Conservation (phyloP, 2,113 vertebrate genomes). For the Bujurquina vittata region DNA sequence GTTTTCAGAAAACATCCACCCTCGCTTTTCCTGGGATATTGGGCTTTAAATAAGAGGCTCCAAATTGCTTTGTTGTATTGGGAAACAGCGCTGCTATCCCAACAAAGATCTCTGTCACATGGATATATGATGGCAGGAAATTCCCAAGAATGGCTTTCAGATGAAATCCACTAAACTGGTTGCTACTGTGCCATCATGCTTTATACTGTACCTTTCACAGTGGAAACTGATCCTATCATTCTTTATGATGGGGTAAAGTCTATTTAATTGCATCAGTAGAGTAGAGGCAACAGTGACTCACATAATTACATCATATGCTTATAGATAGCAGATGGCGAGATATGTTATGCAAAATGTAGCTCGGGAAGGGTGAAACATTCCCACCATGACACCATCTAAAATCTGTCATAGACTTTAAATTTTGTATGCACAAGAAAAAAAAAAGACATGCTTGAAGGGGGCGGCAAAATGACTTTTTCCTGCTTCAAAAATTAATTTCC, state of each 20-base stretch:
- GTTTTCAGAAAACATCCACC: slow-evolving; percentile 57
- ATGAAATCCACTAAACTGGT: slow-evolving; percentile 51
- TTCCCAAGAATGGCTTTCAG: slow-evolving; percentile 68
- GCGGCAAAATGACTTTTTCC: slow-evolving; percentile 2
- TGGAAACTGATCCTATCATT: slow-evolving; percentile 69
- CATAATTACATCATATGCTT: slow-evolving; percentile 57
- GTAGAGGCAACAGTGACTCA: slow-evolving; percentile 59
- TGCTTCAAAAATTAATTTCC: slow-evolving; percentile 27
- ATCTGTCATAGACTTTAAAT: neutral
- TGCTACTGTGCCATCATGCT: slow-evolving; percentile 51
- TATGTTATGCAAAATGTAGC: slow-evolving; percentile 17
- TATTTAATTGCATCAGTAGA: slow-evolving; percentile 61
- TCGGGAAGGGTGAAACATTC: slow-evolving; percentile 15
- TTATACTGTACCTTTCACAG: slow-evolving; percentile 33
- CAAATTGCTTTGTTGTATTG: slow-evolving; percentile 64
- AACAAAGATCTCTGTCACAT: slow-evolving; percentile 52
- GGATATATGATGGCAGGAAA: slow-evolving; percentile 55
- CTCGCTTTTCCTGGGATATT: slow-evolving; percentile 29
- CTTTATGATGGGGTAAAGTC: slow-evolving; percentile 42
- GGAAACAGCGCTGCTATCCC: slow-evolving; percentile 67
- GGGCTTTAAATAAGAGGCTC: slow-evolving; percentile 50
- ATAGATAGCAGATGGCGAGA: slow-evolving; percentile 19
- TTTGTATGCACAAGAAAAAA: neutral
- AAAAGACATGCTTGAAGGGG: neutral
- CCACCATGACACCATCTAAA: neutral